Evolutionary conservation across 1,140 invertebrate species (phyloP).

Genomic region (Drosophila yakuba): DNA sequence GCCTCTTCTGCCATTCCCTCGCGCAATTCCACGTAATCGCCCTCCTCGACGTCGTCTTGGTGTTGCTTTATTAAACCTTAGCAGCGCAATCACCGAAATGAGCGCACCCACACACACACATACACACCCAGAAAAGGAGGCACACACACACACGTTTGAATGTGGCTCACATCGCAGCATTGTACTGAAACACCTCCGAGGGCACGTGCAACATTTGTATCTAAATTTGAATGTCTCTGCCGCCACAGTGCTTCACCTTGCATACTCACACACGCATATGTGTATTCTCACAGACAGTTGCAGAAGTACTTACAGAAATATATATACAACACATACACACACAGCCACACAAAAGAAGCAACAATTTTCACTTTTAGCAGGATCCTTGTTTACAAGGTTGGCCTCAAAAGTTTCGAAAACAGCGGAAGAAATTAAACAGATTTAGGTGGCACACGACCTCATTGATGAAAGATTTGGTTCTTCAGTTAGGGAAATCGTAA

Average conservation of each 20-base stretch:
- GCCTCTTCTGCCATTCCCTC: conserved; percentile 45
- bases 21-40: conserved; percentile 40
- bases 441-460: conserved; percentile 4
- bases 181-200: conserved; percentile 53
- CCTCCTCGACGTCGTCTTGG: conserved; percentile 59
- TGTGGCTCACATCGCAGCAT: conserved; percentile 20
- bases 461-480: conserved; percentile 1
- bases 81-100: conserved; percentile 73
- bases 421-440: conserved; percentile 4
- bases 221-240: conserved; percentile 79
- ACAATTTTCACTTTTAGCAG: conserved; percentile 50
- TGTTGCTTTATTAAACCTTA: conserved; percentile 78
- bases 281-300: conserved; percentile 11
- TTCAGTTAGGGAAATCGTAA: neutral
- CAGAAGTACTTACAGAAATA: neutral
- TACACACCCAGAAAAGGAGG: neutral
- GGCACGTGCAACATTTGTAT: conserved; percentile 79
- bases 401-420: conserved; percentile 41
- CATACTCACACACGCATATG: conserved; percentile 17
- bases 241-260: conserved; percentile 36
- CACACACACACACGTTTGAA: conserved; percentile 17
- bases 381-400: conserved; percentile 41
- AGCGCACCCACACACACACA: conserved; percentile 63
- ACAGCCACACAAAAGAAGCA: conserved; percentile 30
- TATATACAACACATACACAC: neutral